A percentile compares a stretch with the other conserved stretches of the same genome.
These are phyloP conservation scores for Erebia aethiops DNA, from an alignment of 2,888 invertebrate genomes.

Conservation along the genomic window DNA sequence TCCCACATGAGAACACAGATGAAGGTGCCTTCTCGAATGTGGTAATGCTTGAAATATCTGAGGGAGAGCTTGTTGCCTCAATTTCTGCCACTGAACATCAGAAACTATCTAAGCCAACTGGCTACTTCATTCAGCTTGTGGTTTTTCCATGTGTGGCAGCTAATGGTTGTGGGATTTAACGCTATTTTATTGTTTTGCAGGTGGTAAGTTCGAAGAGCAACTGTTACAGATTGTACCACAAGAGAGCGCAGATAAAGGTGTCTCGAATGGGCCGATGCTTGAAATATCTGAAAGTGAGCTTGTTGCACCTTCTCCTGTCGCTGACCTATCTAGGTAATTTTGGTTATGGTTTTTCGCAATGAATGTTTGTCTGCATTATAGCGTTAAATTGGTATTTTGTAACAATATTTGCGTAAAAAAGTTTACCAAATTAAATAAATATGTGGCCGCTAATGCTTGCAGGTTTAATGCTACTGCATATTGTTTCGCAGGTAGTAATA, in stretches of 20 bases:
- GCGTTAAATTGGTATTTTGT: neutral
- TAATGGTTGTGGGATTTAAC: neutral
- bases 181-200: neutral
- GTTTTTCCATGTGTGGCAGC: neutral
- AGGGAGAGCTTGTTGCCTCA: neutral
- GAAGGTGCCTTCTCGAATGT: neutral
- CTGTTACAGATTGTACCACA: neutral
- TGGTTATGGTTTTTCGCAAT: conserved; percentile 1
- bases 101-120: neutral
- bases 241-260: neutral
- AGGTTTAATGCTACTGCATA: neutral
- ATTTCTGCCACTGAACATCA: neutral
- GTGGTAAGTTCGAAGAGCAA: neutral
- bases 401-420: neutral
- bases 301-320: neutral
- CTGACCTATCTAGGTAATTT: neutral
- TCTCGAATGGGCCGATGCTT: neutral
- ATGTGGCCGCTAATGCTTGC: neutral
- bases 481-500: neutral
- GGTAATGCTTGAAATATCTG: neutral
- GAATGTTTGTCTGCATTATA: neutral
- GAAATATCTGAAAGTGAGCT: neutral
- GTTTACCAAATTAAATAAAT: neutral
- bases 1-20: neutral
- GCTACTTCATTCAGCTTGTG: neutral